A percentile compares a stretch with the other conserved stretches of the same genome.
These are phyloP conservation scores for Plagodis pulveraria DNA, from an alignment of 2,888 invertebrate genomes.

Conservation along the genomic window DNA sequence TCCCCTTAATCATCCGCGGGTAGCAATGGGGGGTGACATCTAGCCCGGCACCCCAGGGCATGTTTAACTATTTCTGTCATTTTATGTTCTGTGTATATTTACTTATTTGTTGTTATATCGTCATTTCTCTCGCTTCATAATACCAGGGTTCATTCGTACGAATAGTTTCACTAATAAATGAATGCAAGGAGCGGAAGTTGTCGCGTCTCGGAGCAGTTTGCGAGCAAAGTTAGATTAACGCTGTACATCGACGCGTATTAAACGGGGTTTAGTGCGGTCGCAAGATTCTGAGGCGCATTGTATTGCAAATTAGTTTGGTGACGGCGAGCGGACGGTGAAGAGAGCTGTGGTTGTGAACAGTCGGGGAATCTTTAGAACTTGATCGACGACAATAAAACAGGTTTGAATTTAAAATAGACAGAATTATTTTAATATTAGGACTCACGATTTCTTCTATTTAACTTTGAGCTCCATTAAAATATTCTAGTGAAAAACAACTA, in stretches of 20 bases:
- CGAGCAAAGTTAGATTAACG: conserved; percentile 76
- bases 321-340: conserved; percentile 1
- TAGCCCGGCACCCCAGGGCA: no score
- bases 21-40: no score
- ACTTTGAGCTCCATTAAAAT: no score
- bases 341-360: neutral
- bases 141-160: conserved; percentile 25
- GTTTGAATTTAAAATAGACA: no score
- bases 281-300: conserved; percentile 55
- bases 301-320: conserved; percentile 66
- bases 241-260: conserved; percentile 67
- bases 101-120: neutral
- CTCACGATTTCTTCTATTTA: no score
- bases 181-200: conserved; percentile 58
- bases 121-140: neutral
- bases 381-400: no score
- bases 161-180: conserved; percentile 52
- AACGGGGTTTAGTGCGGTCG: conserved; percentile 59
- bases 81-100: neutral
- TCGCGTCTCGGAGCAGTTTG: conserved; percentile 60
- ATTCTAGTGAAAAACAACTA: no score
- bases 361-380: neutral
- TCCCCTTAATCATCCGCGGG: no score
- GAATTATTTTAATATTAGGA: no score
- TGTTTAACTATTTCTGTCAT: no score